phyloP scores from a whole-genome alignment of 2,113 vertebrate genomes.

The Casuarius casuarius region DNA sequence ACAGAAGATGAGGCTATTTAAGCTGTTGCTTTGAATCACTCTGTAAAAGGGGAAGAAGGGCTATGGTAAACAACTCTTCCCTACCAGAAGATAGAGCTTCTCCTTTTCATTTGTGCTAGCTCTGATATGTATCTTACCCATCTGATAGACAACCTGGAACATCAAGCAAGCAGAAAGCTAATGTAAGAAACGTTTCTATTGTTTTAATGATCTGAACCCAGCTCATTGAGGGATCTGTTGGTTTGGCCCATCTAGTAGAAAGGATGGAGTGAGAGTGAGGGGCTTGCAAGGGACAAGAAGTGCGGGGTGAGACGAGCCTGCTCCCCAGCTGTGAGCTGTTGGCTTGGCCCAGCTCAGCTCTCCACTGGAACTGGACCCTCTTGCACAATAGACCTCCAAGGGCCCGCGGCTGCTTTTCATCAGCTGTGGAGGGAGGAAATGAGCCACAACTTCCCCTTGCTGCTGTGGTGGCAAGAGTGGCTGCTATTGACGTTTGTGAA shows the following conservation, averaged over 20 bases:
- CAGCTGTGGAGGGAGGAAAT: neutral
- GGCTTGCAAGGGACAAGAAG: neutral
- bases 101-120: neutral
- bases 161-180: slow-evolving; percentile 11
- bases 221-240: neutral
- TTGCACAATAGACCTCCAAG: neutral
- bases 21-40: neutral
- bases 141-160: slow-evolving; percentile 42
- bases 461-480: neutral
- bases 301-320: neutral
- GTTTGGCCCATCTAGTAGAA: neutral
- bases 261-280: neutral
- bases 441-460: neutral
- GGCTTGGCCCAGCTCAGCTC: neutral
- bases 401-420: neutral
- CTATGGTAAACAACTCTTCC: neutral
- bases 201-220: neutral
- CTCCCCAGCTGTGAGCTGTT: neutral
- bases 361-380: neutral
- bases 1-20: neutral
- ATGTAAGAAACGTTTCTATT: slow-evolving; percentile 22
- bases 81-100: neutral
- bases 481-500: neutral
- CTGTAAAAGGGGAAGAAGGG: neutral
- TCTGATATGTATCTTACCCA: neutral